Percentiles rank a stretch among this genome's conserved stretches.
These are phyloP conservation scores for Macropis europaea DNA, from an alignment of 2,888 invertebrate species.

Conservation along the genomic window DNA sequence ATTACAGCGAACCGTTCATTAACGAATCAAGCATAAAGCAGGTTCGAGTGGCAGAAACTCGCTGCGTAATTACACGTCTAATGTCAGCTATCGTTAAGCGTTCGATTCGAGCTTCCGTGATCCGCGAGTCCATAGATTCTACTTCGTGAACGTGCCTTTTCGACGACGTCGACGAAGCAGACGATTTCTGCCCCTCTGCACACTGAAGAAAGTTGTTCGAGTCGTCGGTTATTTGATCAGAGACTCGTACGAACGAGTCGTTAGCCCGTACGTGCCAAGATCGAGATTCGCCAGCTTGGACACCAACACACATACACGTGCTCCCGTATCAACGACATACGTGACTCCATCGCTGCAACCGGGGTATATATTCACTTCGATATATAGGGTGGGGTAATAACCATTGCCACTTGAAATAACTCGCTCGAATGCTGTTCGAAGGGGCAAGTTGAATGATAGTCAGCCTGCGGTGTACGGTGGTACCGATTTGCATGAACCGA, in stretches of 20 bases:
- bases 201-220: slow-evolving; percentile 59
- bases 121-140: not conserved
- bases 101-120: slow-evolving; percentile 16
- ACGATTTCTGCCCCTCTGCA: too few species aligned
- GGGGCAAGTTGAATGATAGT: slow-evolving; percentile 19
- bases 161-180: too few species aligned
- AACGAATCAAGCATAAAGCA: slow-evolving; percentile 30
- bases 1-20: slow-evolving; percentile 29
- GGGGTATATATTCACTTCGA: slow-evolving; percentile 39
- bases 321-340: slow-evolving; percentile 42
- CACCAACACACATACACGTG: slow-evolving; percentile 41
- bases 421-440: slow-evolving; percentile 13
- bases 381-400: slow-evolving; percentile 53
- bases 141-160: slow-evolving; percentile 30
- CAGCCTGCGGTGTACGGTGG: slow-evolving; percentile 23
- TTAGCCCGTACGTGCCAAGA: slow-evolving; percentile 63
- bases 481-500: slow-evolving; percentile 46
- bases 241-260: slow-evolving; percentile 61
- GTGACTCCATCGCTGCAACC: slow-evolving; percentile 32
- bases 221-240: slow-evolving; percentile 62
- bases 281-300: slow-evolving; percentile 48
- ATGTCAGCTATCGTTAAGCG: slow-evolving; percentile 26
- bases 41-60: not conserved
- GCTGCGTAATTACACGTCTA: slow-evolving; percentile 27
- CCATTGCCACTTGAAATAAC: slow-evolving; percentile 50